Percentiles rank a stretch among this genome's conserved stretches.
These are phyloP conservation scores for Brachyopa scutellaris DNA, from an alignment of 2,888 invertebrate species.

Conservation along the genomic window DNA sequence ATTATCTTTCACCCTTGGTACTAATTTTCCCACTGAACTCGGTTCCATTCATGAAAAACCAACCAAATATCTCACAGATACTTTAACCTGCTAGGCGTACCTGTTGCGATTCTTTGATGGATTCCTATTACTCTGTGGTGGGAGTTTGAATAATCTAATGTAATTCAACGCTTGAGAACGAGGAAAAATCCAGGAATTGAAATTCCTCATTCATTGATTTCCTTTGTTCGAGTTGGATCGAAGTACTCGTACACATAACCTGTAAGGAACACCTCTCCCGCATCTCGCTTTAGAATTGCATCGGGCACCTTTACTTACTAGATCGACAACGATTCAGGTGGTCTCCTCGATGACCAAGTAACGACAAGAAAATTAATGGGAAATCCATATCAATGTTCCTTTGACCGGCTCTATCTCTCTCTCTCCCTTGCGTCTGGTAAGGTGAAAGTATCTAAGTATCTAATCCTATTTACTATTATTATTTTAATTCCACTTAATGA, in stretches of 20 bases:
- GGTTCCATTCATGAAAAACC: constrained; percentile 60
- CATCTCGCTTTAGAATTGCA: constrained; percentile 1
- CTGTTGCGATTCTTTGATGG: constrained; percentile 60
- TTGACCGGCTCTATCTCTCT: constrained; percentile 24
- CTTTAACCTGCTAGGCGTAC: constrained; percentile 34
- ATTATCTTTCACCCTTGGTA: not conserved
- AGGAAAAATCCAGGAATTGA: constrained; percentile 45
- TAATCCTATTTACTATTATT: constrained; percentile 70
- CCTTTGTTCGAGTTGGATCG: constrained; percentile 24
- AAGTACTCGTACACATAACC: not conserved
- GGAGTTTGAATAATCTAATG: constrained; percentile 59
- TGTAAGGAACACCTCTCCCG: constrained; percentile 28
- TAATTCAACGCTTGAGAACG: constrained; percentile 65
- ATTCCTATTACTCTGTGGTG: constrained; percentile 34
- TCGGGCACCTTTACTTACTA: not conserved
- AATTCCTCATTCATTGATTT: constrained; percentile 31
- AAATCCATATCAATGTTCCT: constrained; percentile 55
- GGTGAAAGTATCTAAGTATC: constrained; percentile 66
- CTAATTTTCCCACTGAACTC: constrained; percentile 38
- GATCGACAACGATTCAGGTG: constrained; percentile 59
- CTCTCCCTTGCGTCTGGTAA: not conserved
- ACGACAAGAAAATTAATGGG: constrained; percentile 68
- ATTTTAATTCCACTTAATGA: constrained; percentile 71
- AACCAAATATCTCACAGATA: constrained; percentile 57
- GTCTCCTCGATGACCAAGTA: constrained; percentile 42